Evolutionary conservation across 2,113 vertebrate genomes (phyloP), one percentile per base, ranked within the genome.

Genomic region (Trichomycterus rosablanca): DNA sequence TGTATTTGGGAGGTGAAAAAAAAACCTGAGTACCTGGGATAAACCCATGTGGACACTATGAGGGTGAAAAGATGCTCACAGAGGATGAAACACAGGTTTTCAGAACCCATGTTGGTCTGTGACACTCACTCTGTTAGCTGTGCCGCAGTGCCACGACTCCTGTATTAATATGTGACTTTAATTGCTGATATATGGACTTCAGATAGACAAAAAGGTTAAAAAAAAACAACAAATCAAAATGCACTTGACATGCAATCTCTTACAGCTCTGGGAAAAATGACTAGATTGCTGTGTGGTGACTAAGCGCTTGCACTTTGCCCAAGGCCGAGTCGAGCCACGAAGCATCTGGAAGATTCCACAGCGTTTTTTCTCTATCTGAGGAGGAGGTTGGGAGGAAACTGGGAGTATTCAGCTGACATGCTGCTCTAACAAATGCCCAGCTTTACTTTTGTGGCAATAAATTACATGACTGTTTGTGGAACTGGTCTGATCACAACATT

Each of bases 281-380:
- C n/a, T 9, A 39, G 39, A 24, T 16, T 35, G 14, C n/a, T 43
- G 48, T 6, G 14, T 26, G 22, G 39, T 52, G 35, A 43, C 15
- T 43, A 34, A 32, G 19, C 16, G 30, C 5, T 48, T 46, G 43
- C 28, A 52, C 7, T 24, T 43, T n/a, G 30, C 39, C 51, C 61
- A 46, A 64, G 51, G 26, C 34, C 28, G 22, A 30, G 11, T n/a
- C 2, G 49, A 53, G 37, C 39, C 49, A 34, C 3, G 6, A 22
- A 50, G 45, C 34, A 45, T 43, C 12, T 63, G 48, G 37, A 63
- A 30, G 60, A 63, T 44, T 53, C 60, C 48, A 42, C 12, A 30
- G 16, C 40, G 20, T 11, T 3, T 30, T 8, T 35, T 22, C 37
- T 11, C 37, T 32, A 30, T 61, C 46, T 51, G 14, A 40, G 5